Evolutionary conservation across 2,888 invertebrate genomes (phyloP).

Genomic region (Barypeithes pellucidus): DNA sequence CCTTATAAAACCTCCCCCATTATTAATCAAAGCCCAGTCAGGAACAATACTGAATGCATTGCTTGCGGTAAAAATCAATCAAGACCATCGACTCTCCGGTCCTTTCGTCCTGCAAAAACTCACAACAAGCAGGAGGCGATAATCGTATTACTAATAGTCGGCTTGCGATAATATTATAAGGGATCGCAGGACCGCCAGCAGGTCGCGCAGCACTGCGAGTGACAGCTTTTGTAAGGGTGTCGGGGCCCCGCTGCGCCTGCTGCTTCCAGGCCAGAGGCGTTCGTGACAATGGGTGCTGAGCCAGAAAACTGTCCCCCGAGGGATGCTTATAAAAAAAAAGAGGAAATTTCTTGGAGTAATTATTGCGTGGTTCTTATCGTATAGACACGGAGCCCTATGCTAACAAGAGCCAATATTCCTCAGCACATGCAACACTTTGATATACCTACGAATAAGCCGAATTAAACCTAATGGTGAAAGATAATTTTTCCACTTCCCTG

Average conservation of each 20-base stretch:
- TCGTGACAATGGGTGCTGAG: slow-evolving; percentile 58
- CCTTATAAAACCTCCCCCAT: slow-evolving; percentile 23
- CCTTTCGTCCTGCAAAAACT: slow-evolving; percentile 63
- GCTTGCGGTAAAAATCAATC: slow-evolving; percentile 67
- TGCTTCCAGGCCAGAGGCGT: slow-evolving; percentile 61
- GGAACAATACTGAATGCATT: slow-evolving; percentile 61
- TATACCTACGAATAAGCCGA: background rate
- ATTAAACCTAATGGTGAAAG: slow-evolving; percentile 16
- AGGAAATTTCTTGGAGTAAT: no score
- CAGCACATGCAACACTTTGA: no score
- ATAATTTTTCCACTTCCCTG: slow-evolving; percentile 33
- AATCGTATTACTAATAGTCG: slow-evolving; percentile 68
- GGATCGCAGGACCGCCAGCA: slow-evolving; percentile 60
- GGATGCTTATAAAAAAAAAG: background rate
- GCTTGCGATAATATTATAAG: slow-evolving; percentile 60
- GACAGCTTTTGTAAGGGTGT: slow-evolving; percentile 70
- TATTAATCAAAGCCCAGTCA: slow-evolving; percentile 57
- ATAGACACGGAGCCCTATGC: no score
- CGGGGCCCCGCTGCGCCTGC: slow-evolving; percentile 64
- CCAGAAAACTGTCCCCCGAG: slow-evolving; percentile 38
- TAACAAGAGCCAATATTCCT: no score
- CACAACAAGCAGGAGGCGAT: slow-evolving; percentile 61
- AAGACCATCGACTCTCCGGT: slow-evolving; percentile 55
- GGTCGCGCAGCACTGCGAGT: slow-evolving; percentile 65
- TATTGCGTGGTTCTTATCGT: no score